phyloP scores from a whole-genome alignment of 2,888 invertebrate genomes.

The Xanthia togata region DNA sequence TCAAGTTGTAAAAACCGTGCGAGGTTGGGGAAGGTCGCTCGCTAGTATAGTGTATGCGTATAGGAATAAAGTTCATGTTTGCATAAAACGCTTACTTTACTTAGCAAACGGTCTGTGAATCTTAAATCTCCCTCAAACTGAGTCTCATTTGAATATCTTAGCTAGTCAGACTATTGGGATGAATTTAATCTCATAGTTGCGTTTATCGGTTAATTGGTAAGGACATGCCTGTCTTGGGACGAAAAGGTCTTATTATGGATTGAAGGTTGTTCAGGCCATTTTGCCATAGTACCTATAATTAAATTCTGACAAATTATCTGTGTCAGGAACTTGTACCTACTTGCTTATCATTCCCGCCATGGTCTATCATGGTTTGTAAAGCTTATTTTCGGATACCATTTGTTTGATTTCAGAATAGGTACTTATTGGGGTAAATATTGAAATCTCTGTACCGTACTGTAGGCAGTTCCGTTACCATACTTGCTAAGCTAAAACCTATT shows the following conservation, averaged over 20 bases:
- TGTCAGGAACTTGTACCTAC: background rate
- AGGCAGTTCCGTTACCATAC: too few species aligned
- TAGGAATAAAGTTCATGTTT: background rate
- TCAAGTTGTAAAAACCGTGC: too few species aligned
- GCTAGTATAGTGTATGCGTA: too few species aligned
- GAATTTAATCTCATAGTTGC: conserved; percentile 22
- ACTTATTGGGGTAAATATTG: too few species aligned
- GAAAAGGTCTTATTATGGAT: background rate
- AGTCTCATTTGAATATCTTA: conserved; percentile 41
- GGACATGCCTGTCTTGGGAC: background rate
- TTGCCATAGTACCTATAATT: background rate
- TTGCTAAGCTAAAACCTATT: too few species aligned
- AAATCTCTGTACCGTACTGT: too few species aligned
- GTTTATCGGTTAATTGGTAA: conserved; percentile 31
- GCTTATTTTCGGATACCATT: too few species aligned
- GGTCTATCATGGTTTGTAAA: too few species aligned
- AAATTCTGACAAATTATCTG: background rate
- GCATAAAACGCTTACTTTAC: background rate
- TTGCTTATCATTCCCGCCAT: too few species aligned
- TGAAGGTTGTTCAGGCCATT: background rate
- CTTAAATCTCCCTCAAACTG: background rate
- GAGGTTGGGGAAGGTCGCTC: too few species aligned
- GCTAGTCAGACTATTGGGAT: conserved; percentile 1
- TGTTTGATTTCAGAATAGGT: too few species aligned
- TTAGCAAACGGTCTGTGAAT: background rate